Evolutionary conservation across 2,888 invertebrate genomes (phyloP).

Genomic region (Diarsia brunnea): DNA sequence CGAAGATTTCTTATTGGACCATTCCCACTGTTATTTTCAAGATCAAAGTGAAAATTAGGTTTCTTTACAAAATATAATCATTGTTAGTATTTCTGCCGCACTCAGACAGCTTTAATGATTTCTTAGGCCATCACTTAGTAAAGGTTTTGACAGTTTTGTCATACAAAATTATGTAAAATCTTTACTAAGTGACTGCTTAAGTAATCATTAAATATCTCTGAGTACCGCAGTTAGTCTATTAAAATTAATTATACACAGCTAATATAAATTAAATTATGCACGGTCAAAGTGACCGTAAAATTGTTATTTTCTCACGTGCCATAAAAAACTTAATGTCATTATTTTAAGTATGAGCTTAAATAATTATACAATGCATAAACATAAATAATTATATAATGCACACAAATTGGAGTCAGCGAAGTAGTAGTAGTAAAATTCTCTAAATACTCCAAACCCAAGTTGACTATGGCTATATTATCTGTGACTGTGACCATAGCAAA

Average conservation of each 20-base stretch:
- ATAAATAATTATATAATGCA: neutral
- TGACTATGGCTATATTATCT: too few species aligned
- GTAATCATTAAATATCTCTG: too few species aligned
- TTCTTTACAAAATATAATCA: neutral
- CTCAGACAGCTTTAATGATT: too few species aligned
- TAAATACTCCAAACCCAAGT: too few species aligned
- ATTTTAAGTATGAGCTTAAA: slow-evolving; percentile 3
- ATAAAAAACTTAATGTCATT: neutral
- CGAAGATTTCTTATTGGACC: neutral
- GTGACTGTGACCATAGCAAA: too few species aligned
- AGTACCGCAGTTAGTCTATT: too few species aligned
- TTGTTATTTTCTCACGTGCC: neutral
- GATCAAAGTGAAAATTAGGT: neutral
- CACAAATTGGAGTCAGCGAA: neutral
- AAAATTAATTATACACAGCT: neutral
- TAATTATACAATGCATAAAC: too few species aligned
- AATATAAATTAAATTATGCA: neutral
- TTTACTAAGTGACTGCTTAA: too few species aligned
- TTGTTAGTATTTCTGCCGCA: neutral
- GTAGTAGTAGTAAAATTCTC: too few species aligned
- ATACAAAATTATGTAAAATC: too few species aligned
- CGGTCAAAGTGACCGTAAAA: neutral
- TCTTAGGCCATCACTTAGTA: too few species aligned
- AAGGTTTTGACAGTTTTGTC: too few species aligned
- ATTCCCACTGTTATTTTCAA: neutral